Evolutionary conservation across 2,888 invertebrate genomes (phyloP).

Genomic region (Spilosoma lubricipeda): DNA sequence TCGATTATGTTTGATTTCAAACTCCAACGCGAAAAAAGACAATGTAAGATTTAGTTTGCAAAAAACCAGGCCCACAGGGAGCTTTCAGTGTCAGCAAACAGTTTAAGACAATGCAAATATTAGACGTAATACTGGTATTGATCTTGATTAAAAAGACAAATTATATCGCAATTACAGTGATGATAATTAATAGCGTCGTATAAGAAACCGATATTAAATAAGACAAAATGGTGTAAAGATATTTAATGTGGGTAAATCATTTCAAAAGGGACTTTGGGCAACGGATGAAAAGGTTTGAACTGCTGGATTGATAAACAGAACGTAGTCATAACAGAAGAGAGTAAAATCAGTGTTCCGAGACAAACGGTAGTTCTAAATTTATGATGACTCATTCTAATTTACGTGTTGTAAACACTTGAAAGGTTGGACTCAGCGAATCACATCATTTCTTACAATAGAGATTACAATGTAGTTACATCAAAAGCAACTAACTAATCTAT

Average conservation of each 20-base stretch:
- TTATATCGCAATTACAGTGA: not conserved
- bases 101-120: no score
- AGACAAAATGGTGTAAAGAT: not conserved
- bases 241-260: not conserved
- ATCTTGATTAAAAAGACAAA: not conserved
- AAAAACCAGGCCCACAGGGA: no score
- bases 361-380: not conserved
- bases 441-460: slow-evolving; percentile 20
- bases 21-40: no score
- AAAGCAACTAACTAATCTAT: not conserved
- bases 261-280: not conserved
- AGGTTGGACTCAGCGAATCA: slow-evolving; percentile 8
- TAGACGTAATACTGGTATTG: not conserved
- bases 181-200: not conserved
- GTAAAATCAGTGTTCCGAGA: not conserved
- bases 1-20: no score
- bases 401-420: slow-evolving; percentile 16
- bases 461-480: slow-evolving; percentile 4
- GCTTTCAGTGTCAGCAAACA: no score
- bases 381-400: slow-evolving; percentile 17
- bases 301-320: not conserved
- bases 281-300: not conserved
- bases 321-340: not conserved
- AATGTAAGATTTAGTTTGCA: no score
- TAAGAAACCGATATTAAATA: not conserved